These are phyloP conservation scores for Fregata magnificens DNA, from an alignment of 2,113 vertebrate genomes.

Conservation along the genomic window DNA sequence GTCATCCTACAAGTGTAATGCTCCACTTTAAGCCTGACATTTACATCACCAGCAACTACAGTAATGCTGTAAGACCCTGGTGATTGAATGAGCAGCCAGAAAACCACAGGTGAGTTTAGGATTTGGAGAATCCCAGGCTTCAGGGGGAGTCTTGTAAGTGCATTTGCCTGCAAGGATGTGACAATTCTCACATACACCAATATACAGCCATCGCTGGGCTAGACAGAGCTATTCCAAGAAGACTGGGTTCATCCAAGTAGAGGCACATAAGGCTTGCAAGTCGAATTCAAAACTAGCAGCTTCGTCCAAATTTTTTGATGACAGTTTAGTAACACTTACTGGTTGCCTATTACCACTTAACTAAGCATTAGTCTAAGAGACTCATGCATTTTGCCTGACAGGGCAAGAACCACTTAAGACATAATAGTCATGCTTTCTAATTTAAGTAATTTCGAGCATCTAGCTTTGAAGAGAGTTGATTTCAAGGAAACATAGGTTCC, in stretches of 20 bases:
- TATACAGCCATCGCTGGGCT: accelerated
- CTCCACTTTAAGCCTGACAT: neutral
- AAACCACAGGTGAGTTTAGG: neutral
- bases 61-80: neutral
- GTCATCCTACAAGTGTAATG: neutral
- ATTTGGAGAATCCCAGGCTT: neutral
- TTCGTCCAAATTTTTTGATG: neutral
- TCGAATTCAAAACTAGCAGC: neutral
- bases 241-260: neutral
- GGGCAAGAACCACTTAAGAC: neutral
- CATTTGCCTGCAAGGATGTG: neutral
- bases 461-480: neutral
- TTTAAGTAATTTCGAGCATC: neutral
- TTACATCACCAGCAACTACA: neutral
- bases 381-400: neutral
- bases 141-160: neutral
- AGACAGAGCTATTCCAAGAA: neutral
- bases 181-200: neutral
- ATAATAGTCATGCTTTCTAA: neutral
- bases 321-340: neutral
- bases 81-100: neutral
- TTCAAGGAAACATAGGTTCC: neutral
- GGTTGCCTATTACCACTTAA: neutral
- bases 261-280: neutral
- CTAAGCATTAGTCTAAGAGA: neutral